Evolutionary conservation across 2,888 invertebrate species (phyloP), one percentile per base, ranked within the genome.

Genomic region (Graphium colonna): DNA sequence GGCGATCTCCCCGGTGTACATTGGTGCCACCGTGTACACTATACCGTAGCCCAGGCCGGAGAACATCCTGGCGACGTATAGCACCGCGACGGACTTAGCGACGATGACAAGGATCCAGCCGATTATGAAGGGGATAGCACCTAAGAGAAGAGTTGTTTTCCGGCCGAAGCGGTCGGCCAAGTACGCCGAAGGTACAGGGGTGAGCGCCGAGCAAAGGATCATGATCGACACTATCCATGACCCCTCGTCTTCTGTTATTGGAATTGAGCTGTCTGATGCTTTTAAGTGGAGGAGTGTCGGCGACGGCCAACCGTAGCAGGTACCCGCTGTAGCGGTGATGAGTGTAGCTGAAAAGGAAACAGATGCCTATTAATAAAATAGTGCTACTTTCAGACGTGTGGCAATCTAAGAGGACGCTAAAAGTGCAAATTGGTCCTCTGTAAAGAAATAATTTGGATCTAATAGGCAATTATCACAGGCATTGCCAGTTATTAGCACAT

Each of bases 211-310:
- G 61, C 93, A 93, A 43, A 93, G 79, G 58, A 93, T 89, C 75
- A 92, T 92, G 66, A 93, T 90, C 39, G 93, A 92, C 0, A 92
- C 92, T 72, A 93, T 90, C 92, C 92, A 92, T 64, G 92, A 92
- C 61, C 91, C 90, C 67, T 92, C 82, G 56, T 86, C 86, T 17
- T 73, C 57, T 15, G 85, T 78, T 45, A 91, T 88, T 39, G 83
- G 87, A 66, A 92, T 91, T 9, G 76, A 68, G 60, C 91, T 91
- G 28, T 84, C 72, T 17, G 76, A 62, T 39, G 76, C 79, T 51
- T 81, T 70, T 1, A 92, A 82, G 67, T 85, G 82, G n/a, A 90
- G 83, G 13, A 92, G 69, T 21, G 91, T 91, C 9, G 92, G 92
- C 45, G 92, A 92, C 9, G 92, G 90, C 92, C 92, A 92, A 45